Evolutionary conservation across 2,888 invertebrate species (phyloP), one percentile per base, ranked within the genome.

Genomic region (Ophonus ardosiacus): DNA sequence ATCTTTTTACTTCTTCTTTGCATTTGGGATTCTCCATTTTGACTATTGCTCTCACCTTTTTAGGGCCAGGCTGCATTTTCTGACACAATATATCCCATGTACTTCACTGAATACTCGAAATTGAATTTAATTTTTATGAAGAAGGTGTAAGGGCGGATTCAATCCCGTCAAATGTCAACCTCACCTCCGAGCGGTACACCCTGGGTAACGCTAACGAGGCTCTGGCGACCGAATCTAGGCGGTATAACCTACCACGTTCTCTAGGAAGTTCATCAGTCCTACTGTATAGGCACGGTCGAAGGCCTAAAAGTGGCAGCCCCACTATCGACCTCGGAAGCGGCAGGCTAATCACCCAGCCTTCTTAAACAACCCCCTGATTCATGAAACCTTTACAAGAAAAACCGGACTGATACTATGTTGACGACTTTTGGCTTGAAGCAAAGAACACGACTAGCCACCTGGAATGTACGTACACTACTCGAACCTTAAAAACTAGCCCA

Each of bases 101-200:
- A 87, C 8, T 61, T 21, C 10, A 18, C 21, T 18, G 61, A 61
- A 10, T 7, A 61, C 61, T 18, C 61, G 61, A 10, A 61, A 21
- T 21, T 85, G 86, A 10, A 88, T 81, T 84, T 88, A 87, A 40
- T 87, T 79, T 78, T 86, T 68, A 71, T 88, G n/a, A n/a, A n/a
- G n/a, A n/a, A n/a, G 61, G 61, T 61, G 15, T 17, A 17, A 61
- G 61, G 61, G 18, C 6, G 61, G 61, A 17, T 61, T 15, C 61
- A 63, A 63, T 10, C 13, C 63, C 24, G 13, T 13, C 24, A 63
- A 63, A 24, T 63, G 63, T 63, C 63, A 63, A 63, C 63, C 63
- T 63, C 63, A 63, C 63, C 63, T 63, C 63, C 63, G 1, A 17
- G 63, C 24, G 63, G 63, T 63, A 63, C 63, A 63, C 63, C 18